Conservation (phyloP, 2,797 vertebrate species). For the Otolemur crassicaudatus region DNA sequence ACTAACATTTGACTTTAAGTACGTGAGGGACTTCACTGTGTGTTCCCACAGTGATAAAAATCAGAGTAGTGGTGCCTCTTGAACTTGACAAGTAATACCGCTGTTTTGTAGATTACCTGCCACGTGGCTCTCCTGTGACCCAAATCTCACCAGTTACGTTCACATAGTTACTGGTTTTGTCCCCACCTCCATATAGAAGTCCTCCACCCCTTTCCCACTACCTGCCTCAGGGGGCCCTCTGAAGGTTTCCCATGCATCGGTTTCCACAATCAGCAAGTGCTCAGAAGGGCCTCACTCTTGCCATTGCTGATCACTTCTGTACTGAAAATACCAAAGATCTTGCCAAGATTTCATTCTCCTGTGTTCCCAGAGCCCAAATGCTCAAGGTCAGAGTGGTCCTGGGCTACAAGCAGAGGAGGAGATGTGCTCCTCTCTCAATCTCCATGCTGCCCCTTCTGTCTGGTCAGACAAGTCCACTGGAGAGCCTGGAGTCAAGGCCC, state of each 20-base stretch:
- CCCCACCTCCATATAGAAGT: background rate
- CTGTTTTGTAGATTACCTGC: background rate
- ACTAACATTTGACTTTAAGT: conserved; percentile 16
- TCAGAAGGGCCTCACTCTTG: background rate
- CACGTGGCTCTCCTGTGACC: background rate
- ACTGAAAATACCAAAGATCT: background rate
- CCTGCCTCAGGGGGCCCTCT: background rate
- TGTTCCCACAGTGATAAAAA: background rate
- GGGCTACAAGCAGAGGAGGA: background rate
- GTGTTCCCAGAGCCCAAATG: background rate
- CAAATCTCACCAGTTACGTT: conserved; percentile 14
- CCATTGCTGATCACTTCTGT: background rate
- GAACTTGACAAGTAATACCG: background rate
- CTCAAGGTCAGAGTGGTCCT: background rate
- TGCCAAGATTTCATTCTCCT: background rate
- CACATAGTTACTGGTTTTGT: background rate
- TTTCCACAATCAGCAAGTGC: background rate
- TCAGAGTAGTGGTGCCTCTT: background rate
- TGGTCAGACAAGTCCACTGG: background rate
- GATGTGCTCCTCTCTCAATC: background rate
- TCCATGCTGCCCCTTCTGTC: background rate
- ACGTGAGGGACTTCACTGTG: background rate
- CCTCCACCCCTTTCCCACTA: background rate
- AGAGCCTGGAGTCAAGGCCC: background rate
- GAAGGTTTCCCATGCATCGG: background rate